Conservation (phyloP, 2,113 vertebrate species). For the Rhizomys pruinosus region DNA sequence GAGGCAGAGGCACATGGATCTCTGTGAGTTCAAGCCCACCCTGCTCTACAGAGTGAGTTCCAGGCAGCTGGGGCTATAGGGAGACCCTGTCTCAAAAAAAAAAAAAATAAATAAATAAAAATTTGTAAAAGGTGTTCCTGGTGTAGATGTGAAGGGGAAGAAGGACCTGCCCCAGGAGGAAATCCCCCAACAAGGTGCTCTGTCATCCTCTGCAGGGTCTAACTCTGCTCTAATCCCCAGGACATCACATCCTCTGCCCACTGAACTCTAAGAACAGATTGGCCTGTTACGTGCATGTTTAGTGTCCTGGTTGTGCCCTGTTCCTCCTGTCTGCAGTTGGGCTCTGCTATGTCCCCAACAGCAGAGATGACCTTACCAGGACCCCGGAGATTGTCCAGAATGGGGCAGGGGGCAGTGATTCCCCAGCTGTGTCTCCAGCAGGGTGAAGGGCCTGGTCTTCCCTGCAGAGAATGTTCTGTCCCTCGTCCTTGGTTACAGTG, state of each 20-base stretch:
- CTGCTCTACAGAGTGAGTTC: too few species aligned
- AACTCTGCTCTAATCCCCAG: fast-evolving
- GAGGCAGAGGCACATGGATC: too few species aligned
- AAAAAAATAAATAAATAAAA: too few species aligned
- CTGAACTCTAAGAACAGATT: background rate
- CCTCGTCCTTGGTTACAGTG: background rate
- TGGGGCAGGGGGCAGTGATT: too few species aligned
- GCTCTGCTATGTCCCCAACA: background rate
- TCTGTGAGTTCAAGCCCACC: too few species aligned
- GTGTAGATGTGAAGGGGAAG: background rate
- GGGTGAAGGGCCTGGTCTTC: background rate
- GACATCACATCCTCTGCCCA: fast-evolving
- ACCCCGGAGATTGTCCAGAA: too few species aligned
- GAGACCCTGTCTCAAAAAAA: too few species aligned
- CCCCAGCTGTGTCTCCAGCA: background rate
- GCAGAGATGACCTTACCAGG: too few species aligned
- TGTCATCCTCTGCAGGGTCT: background rate
- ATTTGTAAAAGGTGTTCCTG: too few species aligned
- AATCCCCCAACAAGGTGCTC: background rate
- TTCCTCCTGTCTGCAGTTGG: background rate
- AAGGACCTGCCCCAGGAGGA: background rate
- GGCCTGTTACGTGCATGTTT: background rate
- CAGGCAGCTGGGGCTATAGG: too few species aligned
- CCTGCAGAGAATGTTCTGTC: background rate
- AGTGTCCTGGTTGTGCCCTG: too few species aligned